These are phyloP conservation scores for Drosophila cardini DNA, from an alignment of 1,140 invertebrate species.

Conservation along the genomic window DNA sequence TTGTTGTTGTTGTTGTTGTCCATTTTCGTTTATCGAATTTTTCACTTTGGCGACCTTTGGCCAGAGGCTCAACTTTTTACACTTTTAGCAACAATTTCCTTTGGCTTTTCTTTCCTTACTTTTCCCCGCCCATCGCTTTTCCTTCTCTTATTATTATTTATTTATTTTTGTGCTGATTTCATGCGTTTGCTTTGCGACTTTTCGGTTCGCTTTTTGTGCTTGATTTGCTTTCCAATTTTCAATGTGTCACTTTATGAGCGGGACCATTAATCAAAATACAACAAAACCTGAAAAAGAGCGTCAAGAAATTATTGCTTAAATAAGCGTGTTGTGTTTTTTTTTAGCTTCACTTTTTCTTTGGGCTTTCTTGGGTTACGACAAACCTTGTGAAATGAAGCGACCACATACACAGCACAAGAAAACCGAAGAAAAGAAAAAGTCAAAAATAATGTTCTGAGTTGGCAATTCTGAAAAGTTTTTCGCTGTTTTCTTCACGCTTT, in stretches of 20 bases:
- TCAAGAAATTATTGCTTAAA: constrained; percentile 79
- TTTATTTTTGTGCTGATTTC: constrained; percentile 75
- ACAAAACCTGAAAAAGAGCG: constrained; percentile 57
- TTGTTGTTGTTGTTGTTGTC: constrained; percentile 38
- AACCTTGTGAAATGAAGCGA: constrained; percentile 68
- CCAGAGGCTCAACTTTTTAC: constrained; percentile 73
- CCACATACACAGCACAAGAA: constrained; percentile 42
- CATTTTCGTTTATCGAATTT: constrained; percentile 81
- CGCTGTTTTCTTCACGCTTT: constrained; percentile 17
- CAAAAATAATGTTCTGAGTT: constrained; percentile 58
- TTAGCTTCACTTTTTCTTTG: constrained; percentile 9
- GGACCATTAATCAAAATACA: constrained; percentile 80
- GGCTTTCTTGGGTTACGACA: constrained; percentile 18
- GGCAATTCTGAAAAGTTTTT: constrained; percentile 56
- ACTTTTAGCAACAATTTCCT: constrained; percentile 74
- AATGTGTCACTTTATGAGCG: constrained; percentile 82
- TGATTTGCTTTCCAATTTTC: constrained; percentile 83
- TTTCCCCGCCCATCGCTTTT: constrained; percentile 26
- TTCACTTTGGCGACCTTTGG: constrained; percentile 79
- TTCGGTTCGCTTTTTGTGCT: constrained; percentile 73
- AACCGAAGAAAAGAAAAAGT: neutral
- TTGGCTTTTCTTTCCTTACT: constrained; percentile 2
- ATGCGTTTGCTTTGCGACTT: constrained; percentile 72
- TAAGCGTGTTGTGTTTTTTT: constrained; percentile 68
- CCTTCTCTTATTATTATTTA: constrained; percentile 45